Evolutionary conservation across 2,113 vertebrate genomes (phyloP).

Genomic region (Azemiops feae): DNA sequence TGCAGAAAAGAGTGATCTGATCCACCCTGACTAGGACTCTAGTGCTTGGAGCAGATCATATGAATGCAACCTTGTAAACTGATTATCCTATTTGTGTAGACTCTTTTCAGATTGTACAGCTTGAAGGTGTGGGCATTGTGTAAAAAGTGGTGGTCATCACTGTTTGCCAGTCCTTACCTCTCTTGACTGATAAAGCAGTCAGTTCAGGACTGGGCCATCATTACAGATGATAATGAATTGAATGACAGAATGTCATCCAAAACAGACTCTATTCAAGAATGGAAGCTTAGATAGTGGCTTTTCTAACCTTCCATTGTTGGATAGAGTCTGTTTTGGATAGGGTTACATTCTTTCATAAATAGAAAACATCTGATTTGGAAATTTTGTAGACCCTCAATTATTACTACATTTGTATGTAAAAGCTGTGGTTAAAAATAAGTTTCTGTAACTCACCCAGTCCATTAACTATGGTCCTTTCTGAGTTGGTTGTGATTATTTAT

Average conservation of each 20-base stretch:
- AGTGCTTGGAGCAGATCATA: neutral
- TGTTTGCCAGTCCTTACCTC: neutral
- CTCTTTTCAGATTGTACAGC: neutral
- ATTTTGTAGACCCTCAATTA: neutral
- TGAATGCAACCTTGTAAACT: neutral
- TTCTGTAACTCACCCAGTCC: neutral
- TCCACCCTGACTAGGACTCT: neutral
- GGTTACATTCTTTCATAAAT: neutral
- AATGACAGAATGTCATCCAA: neutral
- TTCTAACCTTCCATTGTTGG: neutral
- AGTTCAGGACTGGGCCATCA: neutral
- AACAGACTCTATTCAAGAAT: too few species aligned
- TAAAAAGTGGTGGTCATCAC: neutral
- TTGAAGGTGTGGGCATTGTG: neutral
- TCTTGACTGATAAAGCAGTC: neutral
- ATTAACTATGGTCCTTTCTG: neutral
- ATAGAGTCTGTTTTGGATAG: neutral
- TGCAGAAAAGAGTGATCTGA: neutral
- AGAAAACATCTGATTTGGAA: neutral
- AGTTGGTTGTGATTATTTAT: neutral
- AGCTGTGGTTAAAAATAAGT: neutral
- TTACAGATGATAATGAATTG: neutral
- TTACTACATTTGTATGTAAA: neutral
- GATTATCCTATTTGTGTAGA: neutral
- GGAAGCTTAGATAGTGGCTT: too few species aligned